Conservation (phyloP, 2,113 vertebrate genomes). For the Corythaeola cristata region DNA sequence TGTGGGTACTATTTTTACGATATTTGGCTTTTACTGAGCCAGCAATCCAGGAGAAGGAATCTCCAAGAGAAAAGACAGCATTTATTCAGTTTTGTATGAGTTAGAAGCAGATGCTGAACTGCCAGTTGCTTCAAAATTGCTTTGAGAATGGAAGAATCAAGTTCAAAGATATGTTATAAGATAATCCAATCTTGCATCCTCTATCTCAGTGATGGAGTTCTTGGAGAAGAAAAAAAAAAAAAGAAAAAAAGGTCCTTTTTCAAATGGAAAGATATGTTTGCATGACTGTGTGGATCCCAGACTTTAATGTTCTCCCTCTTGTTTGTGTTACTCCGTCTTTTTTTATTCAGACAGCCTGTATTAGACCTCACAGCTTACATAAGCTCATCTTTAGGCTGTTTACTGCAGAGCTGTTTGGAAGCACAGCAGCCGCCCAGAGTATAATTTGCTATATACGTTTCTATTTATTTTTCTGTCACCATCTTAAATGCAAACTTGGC, state of each 20-base stretch:
- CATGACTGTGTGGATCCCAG: background rate
- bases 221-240: background rate
- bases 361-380: background rate
- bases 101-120: background rate
- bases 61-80: background rate
- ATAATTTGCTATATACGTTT: background rate
- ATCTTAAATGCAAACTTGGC: background rate
- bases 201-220: background rate
- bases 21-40: background rate
- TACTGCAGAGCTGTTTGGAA: background rate
- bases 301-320: background rate
- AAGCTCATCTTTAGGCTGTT: background rate
- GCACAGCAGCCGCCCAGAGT: background rate
- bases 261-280: background rate
- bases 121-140: background rate
- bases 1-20: background rate
- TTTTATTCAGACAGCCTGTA: background rate
- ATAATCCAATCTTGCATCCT: background rate
- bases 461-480: background rate
- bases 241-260: background rate
- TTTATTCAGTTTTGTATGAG: background rate
- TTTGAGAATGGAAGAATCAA: background rate
- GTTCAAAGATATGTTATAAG: background rate
- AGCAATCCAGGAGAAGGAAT: background rate
- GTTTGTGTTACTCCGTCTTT: background rate